phyloP scores from a whole-genome alignment of 2,113 vertebrate species.

The Vidua macroura region DNA sequence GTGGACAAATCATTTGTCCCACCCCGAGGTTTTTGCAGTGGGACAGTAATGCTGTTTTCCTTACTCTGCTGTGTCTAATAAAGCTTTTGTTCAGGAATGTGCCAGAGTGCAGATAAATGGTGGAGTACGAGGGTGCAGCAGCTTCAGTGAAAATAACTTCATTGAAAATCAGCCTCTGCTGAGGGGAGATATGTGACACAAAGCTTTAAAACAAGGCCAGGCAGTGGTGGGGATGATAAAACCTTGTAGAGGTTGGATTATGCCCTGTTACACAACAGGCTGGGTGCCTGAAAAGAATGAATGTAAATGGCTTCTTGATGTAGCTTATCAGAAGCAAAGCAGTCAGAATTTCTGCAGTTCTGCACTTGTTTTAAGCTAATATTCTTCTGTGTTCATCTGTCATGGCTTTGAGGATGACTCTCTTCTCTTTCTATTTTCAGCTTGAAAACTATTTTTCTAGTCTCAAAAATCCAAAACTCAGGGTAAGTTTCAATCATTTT shows the following conservation, averaged over 20 bases:
- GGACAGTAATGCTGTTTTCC: not conserved
- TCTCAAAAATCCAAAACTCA: slow-evolving; percentile 99
- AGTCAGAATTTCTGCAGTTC: not conserved
- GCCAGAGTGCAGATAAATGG: not conserved
- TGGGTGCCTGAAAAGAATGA: not conserved
- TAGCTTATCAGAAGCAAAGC: not conserved
- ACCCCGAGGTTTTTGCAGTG: not conserved
- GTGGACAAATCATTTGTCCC: not conserved
- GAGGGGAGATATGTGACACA: not conserved
- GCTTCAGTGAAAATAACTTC: not conserved
- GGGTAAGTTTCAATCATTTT: slow-evolving; percentile 83
- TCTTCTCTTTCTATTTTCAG: slow-evolving; percentile 73
- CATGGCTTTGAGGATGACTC: not conserved
- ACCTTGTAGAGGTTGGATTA: not conserved
- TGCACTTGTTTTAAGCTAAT: not conserved
- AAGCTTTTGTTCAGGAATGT: not conserved
- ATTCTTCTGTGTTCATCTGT: not conserved
- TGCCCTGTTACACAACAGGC: not conserved
- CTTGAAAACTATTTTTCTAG: slow-evolving; percentile 99
- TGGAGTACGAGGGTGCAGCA: not conserved
- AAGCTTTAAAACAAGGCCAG: not conserved
- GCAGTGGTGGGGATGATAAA: not conserved
- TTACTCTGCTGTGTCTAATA: not conserved
- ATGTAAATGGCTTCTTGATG: not conserved
- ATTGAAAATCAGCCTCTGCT: not conserved